phyloP scores from a whole-genome alignment of 2,888 invertebrate species.

The Eristalinus aeneus region DNA sequence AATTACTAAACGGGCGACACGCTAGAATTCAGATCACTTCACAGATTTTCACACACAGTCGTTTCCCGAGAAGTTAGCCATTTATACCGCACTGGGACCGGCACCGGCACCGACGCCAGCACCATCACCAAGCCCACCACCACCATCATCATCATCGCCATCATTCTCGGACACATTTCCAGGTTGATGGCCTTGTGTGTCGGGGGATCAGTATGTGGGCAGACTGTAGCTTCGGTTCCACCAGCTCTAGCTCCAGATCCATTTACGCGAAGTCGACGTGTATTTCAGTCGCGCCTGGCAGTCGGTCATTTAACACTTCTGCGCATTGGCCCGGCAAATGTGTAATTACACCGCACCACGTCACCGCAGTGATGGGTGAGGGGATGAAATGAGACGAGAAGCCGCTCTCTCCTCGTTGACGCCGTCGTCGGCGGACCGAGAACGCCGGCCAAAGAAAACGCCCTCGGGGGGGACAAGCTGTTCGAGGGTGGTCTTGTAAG shows the following conservation, averaged over 20 bases:
- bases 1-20: conserved; percentile 66
- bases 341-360: conserved; percentile 41
- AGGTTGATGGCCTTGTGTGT: conserved; percentile 61
- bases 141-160: neutral
- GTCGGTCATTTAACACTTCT: conserved; percentile 64
- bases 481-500: conserved; percentile 39
- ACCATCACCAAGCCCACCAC: conserved; percentile 8
- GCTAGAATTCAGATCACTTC: conserved; percentile 55
- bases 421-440: neutral
- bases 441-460: neutral
- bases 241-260: neutral
- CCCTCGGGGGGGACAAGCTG: conserved; percentile 16
- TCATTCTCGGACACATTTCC: conserved; percentile 13
- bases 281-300: conserved; percentile 57
- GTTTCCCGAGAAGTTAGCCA: conserved; percentile 22
- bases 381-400: conserved; percentile 10
- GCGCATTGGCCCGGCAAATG: conserved; percentile 22
- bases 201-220: conserved; percentile 41
- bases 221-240: neutral
- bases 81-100: conserved; percentile 34
- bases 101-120: conserved; percentile 2
- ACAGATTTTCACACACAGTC: conserved; percentile 28
- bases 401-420: neutral
- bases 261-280: conserved; percentile 42
- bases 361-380: neutral